Conservation (phyloP, 2,888 invertebrate species). For the Callimorpha dominula region DNA sequence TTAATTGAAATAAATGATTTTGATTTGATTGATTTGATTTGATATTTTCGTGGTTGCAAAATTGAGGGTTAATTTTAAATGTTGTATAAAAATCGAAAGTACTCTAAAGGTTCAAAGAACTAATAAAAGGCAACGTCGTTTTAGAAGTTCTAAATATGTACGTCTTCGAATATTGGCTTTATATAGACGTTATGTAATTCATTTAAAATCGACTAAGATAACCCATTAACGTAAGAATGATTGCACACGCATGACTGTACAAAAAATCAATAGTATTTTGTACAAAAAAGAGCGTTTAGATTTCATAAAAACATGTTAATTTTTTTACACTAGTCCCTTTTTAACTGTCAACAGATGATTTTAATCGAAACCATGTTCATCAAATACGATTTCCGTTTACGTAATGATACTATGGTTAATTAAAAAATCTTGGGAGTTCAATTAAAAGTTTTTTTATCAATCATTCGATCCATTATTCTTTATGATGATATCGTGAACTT, state of each 20-base stretch:
- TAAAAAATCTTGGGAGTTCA: conserved; percentile 61
- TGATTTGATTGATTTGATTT: no score
- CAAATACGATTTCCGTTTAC: conserved; percentile 54
- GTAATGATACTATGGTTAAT: conserved; percentile 56
- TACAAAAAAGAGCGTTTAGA: not conserved
- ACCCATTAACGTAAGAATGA: conserved; percentile 2
- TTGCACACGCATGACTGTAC: no score
- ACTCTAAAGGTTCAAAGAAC: no score
- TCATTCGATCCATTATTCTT: conserved; percentile 53
- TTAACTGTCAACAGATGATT: conserved; percentile 39
- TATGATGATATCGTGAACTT: conserved; percentile 59
- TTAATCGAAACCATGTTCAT: conserved; percentile 40
- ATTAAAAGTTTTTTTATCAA: conserved; percentile 64
- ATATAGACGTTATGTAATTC: not conserved
- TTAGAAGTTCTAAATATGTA: no score
- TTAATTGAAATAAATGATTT: no score
- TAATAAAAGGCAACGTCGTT: no score
- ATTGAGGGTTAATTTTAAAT: no score
- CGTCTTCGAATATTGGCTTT: not conserved
- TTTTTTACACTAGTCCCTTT: conserved; percentile 28
- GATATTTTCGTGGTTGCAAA: no score
- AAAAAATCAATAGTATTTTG: not conserved
- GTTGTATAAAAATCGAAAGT: no score
- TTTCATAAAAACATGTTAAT: conserved; percentile 1
- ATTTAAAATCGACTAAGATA: not conserved